Evolutionary conservation across 2,888 invertebrate species (phyloP).

Genomic region (Rhopalosiphum nymphaeae): DNA sequence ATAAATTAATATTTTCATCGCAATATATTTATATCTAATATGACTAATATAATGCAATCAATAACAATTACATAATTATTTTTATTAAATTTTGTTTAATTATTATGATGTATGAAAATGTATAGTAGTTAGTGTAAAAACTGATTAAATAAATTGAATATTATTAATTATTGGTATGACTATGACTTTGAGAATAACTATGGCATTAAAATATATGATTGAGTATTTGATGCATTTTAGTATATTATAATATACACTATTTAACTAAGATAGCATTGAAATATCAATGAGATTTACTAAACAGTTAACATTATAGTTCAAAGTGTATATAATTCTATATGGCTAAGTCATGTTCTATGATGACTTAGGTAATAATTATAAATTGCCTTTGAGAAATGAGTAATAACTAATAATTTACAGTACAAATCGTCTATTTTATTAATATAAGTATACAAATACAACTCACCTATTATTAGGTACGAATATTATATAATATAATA

Average conservation of each 20-base stretch:
- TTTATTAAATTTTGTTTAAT: neutral
- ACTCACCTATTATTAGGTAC: neutral
- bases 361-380: neutral
- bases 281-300: neutral
- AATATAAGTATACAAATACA: neutral
- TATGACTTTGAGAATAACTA: neutral
- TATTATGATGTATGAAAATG: neutral
- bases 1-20: neutral
- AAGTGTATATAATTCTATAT: neutral
- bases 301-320: neutral
- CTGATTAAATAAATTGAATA: slow-evolving; percentile 3
- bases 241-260: neutral
- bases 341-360: neutral
- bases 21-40: neutral
- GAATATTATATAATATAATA: neutral
- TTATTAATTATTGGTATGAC: neutral
- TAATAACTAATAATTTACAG: neutral
- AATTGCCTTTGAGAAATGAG: neutral
- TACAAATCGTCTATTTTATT: neutral
- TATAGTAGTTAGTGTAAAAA: neutral
- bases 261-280: neutral
- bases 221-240: neutral
- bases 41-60: neutral
- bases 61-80: neutral
- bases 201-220: neutral